phyloP scores from a whole-genome alignment of 2,113 vertebrate species.

The Corvus cornix region DNA sequence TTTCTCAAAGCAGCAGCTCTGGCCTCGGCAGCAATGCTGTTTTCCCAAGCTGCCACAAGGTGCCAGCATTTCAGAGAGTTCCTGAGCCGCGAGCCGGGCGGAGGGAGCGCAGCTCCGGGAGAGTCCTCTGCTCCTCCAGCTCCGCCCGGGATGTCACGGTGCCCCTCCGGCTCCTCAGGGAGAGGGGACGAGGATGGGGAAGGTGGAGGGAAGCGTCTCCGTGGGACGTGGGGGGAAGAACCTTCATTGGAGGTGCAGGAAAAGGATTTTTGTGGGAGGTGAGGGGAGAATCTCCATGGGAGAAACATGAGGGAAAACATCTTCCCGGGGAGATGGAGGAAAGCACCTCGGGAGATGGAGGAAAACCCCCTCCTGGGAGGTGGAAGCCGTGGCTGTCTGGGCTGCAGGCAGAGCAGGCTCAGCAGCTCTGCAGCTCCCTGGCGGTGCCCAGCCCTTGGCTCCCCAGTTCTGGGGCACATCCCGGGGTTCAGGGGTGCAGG shows the following conservation, averaged over 20 bases:
- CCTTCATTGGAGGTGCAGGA: neutral
- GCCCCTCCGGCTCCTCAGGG: rapidly evolving
- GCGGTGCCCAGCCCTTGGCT: rapidly evolving
- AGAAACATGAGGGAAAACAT: neutral
- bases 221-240: neutral
- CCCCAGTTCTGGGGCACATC: rapidly evolving
- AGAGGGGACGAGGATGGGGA: neutral
- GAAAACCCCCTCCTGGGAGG: neutral
- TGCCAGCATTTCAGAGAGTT: constrained; percentile 59
- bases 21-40: neutral
- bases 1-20: neutral
- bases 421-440: neutral
- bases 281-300: neutral
- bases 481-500: too few species aligned
- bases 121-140: neutral
- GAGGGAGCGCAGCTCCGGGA: too few species aligned
- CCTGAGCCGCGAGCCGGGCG: neutral
- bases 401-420: neutral
- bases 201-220: neutral
- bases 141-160: too few species aligned
- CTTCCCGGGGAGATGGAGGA: neutral
- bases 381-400: neutral
- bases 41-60: constrained; percentile 29
- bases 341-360: neutral
- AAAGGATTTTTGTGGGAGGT: neutral